These are phyloP conservation scores for Anguilla pacifica DNA, from an alignment of 2,797 vertebrate genomes.

Conservation along the genomic window DNA sequence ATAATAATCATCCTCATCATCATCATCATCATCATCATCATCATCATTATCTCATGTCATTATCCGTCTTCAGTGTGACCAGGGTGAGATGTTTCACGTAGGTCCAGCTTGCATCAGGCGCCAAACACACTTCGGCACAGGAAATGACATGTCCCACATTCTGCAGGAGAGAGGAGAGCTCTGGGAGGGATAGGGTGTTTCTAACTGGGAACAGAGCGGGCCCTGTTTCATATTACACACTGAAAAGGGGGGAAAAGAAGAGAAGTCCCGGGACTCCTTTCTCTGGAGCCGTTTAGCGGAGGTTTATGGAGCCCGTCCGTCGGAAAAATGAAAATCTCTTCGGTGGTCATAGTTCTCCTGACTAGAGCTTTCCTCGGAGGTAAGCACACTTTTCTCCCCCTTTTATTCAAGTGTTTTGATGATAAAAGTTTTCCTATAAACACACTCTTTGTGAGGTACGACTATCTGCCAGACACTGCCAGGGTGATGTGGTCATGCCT, in stretches of 20 bases:
- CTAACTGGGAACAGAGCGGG: constrained; percentile 61
- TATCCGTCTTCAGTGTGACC: neutral
- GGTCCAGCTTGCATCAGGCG: constrained; percentile 59
- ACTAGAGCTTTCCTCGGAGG: constrained; percentile 67
- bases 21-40: neutral
- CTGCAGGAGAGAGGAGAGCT: constrained; percentile 42
- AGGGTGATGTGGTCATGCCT: constrained; percentile 19
- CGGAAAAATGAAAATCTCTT: constrained; percentile 79
- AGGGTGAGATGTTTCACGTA: constrained; percentile 29
- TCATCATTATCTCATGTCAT: neutral
- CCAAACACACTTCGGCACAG: constrained; percentile 57
- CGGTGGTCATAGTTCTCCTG: constrained; percentile 71
- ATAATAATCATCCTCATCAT: neutral
- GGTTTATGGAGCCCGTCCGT: constrained; percentile 71
- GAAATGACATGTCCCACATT: constrained; percentile 64
- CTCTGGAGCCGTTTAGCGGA: constrained; percentile 58
- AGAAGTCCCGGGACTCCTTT: constrained; percentile 57
- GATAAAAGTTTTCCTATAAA: constrained; percentile 16
- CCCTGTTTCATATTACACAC: constrained; percentile 73
- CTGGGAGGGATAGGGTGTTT: constrained; percentile 54
- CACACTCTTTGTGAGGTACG: constrained; percentile 13
- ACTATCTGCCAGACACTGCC: constrained; percentile 25
- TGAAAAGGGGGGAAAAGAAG: constrained; percentile 43
- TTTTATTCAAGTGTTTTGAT: constrained; percentile 20
- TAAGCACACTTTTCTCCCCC: constrained; percentile 58